These are phyloP conservation scores for Orchesella cincta DNA, from an alignment of 1,140 invertebrate genomes.

Conservation along the genomic window DNA sequence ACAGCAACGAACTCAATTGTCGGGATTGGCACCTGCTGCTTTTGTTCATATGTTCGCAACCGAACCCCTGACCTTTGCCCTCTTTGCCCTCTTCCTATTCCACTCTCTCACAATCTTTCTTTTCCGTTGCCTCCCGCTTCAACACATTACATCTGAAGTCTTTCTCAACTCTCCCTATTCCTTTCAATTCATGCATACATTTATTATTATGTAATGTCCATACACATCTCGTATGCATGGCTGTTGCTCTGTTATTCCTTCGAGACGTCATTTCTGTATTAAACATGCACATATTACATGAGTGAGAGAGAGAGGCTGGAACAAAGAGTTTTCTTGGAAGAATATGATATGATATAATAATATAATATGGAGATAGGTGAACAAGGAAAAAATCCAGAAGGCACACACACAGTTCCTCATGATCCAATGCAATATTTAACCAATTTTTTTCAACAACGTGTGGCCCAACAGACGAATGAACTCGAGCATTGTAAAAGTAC, in stretches of 20 bases:
- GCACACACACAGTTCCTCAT: background rate
- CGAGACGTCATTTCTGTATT: background rate
- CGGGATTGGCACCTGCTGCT: too few species aligned
- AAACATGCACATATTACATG: background rate
- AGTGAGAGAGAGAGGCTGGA: background rate
- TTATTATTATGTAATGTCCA: background rate
- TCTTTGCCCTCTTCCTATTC: conserved; percentile 14
- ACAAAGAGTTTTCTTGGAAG: background rate
- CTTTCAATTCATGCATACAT: conserved; percentile 4
- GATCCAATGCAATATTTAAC: too few species aligned
- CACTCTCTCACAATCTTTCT: background rate
- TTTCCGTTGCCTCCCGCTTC: background rate
- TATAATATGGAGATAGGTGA: background rate
- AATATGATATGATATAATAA: background rate
- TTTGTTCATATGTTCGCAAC: too few species aligned
- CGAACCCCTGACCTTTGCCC: conserved; percentile 22
- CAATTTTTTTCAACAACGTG: too few species aligned
- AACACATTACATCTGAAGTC: background rate
- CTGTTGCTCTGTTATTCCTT: background rate
- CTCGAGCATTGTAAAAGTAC: too few species aligned
- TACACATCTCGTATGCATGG: conserved; percentile 22
- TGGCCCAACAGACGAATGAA: too few species aligned
- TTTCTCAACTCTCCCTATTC: background rate
- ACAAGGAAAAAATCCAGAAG: background rate
- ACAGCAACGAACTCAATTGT: too few species aligned